These are phyloP conservation scores for Gymnobelideus leadbeateri DNA, from an alignment of 2,113 vertebrate genomes.

Conservation along the genomic window DNA sequence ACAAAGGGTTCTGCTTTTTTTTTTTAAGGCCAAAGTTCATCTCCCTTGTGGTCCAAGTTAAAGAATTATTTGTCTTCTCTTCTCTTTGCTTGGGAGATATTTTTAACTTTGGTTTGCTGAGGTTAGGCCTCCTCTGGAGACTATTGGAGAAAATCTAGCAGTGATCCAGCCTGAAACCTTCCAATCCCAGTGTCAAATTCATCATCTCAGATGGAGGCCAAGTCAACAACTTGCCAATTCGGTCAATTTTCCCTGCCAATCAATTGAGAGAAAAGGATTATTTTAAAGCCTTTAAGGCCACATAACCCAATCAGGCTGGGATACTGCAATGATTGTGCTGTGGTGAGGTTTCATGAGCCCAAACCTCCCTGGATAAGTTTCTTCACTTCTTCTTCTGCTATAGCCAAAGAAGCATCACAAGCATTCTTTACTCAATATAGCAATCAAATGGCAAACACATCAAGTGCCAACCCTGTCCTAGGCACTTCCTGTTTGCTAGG, in stretches of 20 bases:
- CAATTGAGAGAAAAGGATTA: neutral
- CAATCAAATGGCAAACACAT: neutral
- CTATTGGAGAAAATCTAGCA: neutral
- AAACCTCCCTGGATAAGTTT: neutral
- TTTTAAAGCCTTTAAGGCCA: neutral
- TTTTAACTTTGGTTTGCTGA: neutral
- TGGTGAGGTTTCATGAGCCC: neutral
- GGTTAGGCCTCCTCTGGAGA: neutral
- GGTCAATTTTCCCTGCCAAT: neutral
- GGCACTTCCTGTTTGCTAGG: neutral
- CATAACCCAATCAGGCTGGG: neutral
- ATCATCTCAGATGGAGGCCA: neutral
- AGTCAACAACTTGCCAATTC: neutral
- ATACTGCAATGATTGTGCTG: neutral
- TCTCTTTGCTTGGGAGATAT: neutral
- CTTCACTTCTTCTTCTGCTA: neutral
- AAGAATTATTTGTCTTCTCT: neutral
- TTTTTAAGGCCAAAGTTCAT: neutral
- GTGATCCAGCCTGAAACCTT: neutral
- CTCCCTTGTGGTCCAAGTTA: neutral
- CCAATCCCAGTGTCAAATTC: neutral
- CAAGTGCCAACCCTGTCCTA: neutral
- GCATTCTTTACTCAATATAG: neutral
- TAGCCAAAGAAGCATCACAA: neutral
- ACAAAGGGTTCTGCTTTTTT: neutral